A percentile compares a stretch with the other conserved stretches of the same genome.
Evolutionary conservation across 2,888 invertebrate genomes (phyloP).

Genomic region (Hydrotaea cyrtoneurina): DNA sequence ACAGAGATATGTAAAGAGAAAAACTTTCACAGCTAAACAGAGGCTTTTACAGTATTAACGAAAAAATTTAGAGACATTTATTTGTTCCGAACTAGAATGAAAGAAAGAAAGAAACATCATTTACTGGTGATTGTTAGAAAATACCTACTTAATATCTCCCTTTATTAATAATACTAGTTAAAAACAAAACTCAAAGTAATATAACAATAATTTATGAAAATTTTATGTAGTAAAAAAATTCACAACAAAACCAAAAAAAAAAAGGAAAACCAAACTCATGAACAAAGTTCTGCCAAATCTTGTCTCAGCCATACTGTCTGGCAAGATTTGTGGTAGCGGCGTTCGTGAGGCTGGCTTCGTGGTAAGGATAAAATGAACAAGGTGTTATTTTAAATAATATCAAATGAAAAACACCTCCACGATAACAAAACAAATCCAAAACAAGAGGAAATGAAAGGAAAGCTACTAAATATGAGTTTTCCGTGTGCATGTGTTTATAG

Average conservation of each 20-base stretch:
- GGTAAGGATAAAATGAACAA: not conserved
- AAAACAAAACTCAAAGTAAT: constrained; percentile 63
- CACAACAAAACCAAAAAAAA: not conserved
- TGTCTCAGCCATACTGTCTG: too few relatives aligned
- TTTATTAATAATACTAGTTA: constrained; percentile 55
- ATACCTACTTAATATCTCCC: constrained; percentile 44
- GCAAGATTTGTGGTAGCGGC: too few relatives aligned
- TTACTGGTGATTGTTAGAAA: constrained; percentile 64
- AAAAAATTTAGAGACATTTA: constrained; percentile 45
- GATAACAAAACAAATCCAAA: not conserved
- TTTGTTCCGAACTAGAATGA: constrained; percentile 32
- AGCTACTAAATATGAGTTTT: too few relatives aligned
- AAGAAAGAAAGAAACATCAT: constrained; percentile 29
- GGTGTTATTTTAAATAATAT: too few relatives aligned
- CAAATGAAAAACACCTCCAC: too few relatives aligned
- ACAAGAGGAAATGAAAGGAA: too few relatives aligned
- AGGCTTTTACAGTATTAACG: constrained; percentile 67
- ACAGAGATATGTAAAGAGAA: constrained; percentile 1
- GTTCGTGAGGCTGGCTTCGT: not conserved
- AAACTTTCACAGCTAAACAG: constrained; percentile 55
- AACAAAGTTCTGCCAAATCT: not conserved
- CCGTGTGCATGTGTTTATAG: too few relatives aligned
- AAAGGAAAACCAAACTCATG: not conserved
- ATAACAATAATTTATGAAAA: constrained; percentile 44
- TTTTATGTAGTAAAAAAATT: constrained; percentile 16